phyloP scores from a whole-genome alignment of 2,113 vertebrate genomes.

The Diadophis punctatus region DNA sequence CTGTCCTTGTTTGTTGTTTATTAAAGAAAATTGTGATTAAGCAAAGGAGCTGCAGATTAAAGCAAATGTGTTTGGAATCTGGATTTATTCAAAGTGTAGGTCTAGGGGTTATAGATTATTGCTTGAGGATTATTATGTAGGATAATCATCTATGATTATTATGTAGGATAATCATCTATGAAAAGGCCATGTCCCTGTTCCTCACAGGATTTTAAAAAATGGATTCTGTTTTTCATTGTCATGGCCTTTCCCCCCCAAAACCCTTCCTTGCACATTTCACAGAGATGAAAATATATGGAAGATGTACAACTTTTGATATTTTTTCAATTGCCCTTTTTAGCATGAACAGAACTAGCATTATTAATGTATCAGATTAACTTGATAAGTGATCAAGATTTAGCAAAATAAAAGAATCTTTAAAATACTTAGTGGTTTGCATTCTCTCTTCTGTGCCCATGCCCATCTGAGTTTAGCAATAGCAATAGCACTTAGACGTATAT shows the following conservation, averaged over 20 bases:
- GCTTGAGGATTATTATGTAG: background rate
- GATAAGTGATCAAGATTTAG: background rate
- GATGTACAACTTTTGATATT: background rate
- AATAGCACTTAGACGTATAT: no score
- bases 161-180: background rate
- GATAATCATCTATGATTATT: background rate
- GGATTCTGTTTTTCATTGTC: background rate
- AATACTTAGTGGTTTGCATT: background rate
- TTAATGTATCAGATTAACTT: background rate
- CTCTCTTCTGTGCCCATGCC: background rate
- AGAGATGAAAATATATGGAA: background rate
- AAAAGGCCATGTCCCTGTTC: background rate
- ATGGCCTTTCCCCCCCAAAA: no score
- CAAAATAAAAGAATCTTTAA: background rate
- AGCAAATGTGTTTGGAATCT: background rate
- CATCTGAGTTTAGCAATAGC: background rate
- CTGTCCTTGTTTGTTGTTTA: background rate
- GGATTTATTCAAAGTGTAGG: background rate
- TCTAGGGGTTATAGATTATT: background rate
- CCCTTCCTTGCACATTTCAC: background rate
- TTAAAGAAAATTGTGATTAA: background rate
- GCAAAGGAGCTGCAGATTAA: background rate
- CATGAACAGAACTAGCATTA: background rate
- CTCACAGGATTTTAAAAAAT: background rate
- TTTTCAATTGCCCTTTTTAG: background rate